Percentiles rank a stretch among this genome's conserved stretches.
Evolutionary conservation across 2,888 invertebrate genomes (phyloP).

Genomic region (Amphiduros pacificus): DNA sequence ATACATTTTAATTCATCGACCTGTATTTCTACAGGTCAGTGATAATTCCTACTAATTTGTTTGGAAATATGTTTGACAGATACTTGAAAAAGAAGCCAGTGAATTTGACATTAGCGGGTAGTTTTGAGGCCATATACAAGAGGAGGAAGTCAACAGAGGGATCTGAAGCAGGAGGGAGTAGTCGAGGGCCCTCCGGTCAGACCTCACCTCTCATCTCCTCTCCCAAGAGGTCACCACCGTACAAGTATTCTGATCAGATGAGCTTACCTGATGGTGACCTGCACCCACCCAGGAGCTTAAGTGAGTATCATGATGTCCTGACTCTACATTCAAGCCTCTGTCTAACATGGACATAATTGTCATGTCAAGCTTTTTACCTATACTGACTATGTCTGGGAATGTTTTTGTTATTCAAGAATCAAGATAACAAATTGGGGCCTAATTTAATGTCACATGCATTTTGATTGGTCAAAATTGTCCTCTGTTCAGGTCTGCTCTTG

Average conservation of each 20-base stretch:
- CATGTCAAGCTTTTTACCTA: too few relatives aligned
- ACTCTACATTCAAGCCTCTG: too few relatives aligned
- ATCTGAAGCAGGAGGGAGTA: slow-evolving; percentile 34
- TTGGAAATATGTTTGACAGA: slow-evolving; percentile 12
- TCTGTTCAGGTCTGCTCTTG: too few relatives aligned
- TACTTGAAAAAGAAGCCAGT: slow-evolving; percentile 40
- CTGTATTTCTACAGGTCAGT: too few relatives aligned
- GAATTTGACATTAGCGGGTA: slow-evolving; percentile 45
- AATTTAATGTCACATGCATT: too few relatives aligned
- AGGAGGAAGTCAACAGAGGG: slow-evolving; percentile 51
- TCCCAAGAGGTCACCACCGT: slow-evolving; percentile 55
- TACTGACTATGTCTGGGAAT: too few relatives aligned
- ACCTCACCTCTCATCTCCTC: slow-evolving; percentile 55
- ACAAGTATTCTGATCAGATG: slow-evolving; percentile 32
- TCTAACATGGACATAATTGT: too few relatives aligned
- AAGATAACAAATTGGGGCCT: too few relatives aligned
- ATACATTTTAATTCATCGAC: too few relatives aligned
- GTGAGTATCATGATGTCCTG: too few relatives aligned
- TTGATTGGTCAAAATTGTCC: too few relatives aligned
- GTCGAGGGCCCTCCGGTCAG: slow-evolving; percentile 52
- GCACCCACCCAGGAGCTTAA: slow-evolving; percentile 10
- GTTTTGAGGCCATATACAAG: slow-evolving; percentile 49
- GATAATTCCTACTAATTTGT: background rate
- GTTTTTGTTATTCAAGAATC: too few relatives aligned
- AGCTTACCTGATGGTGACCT: slow-evolving; percentile 17